Base-by-base conservation (phyloP, 2,797 vertebrate genomes). In the Botia almorhae region DNA sequence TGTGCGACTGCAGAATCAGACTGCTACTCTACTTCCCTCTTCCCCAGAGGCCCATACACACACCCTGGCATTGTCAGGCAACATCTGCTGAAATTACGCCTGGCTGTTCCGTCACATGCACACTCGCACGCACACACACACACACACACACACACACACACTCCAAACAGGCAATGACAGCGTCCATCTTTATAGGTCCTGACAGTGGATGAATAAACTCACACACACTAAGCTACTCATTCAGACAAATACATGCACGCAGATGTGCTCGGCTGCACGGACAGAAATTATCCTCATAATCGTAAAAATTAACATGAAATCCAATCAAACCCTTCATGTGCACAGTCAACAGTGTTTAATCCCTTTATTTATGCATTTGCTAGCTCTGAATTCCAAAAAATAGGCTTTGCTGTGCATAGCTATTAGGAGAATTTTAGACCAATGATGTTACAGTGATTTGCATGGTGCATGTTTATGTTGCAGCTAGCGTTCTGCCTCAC, bases 81-180 rank as follows among this genome's bases (percentile, higher is more conserved):
- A 77, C 85, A 87, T 85, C 83, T 88, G 83, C 82, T 85, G 61
- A 84, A 82, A 82, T 83, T 72, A 84, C 63, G 65, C 65, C 26
- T 82, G 61, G 19, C 55, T 76, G 78, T 67, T 61, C 78, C 76
- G 16, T 23, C 64, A 21, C 69, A 78, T 74, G 33, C 46, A 69
- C 43, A 55, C 36, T 36, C 55, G 8, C 61, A 29, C 64, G 29
- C 60, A 73, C 50, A 72, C 78, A 60, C 43, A 23, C 33, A 43
- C 60, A 73, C 50, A 71, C 23, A 26, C 1, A 43, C 60, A 72
- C 50, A 71, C 78, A 60, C 43, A 23, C 43, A 29, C 50, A 51
- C 69, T 48, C 33, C 17, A 43, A 69, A 72, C 72, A 80, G 55
- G 21, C 23, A 33, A 36, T 76, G 74, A 84, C 69, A 78, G 65